Evolutionary conservation across 2,113 vertebrate genomes (phyloP).

Genomic region (Glaucidium brasilianum): DNA sequence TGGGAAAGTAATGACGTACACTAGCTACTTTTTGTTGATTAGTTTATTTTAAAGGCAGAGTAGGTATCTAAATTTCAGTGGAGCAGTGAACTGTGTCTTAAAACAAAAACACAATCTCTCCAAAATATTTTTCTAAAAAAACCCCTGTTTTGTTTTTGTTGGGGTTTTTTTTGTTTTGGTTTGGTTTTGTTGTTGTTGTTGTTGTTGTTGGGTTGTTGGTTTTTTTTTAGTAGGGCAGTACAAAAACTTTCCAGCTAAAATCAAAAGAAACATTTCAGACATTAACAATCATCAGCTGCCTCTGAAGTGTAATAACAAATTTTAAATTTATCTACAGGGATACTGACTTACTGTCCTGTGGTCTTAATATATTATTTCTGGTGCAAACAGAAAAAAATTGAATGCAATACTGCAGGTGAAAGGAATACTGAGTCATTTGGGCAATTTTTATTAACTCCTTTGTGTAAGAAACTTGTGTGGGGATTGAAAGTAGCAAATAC

Average conservation of each 20-base stretch:
- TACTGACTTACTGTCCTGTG: not conserved
- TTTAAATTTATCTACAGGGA: not conserved
- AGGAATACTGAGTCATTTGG: not conserved
- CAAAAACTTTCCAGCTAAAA: not conserved
- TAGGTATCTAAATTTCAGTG: not conserved
- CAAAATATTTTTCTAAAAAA: not conserved
- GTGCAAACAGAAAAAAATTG: not conserved
- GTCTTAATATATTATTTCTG: not conserved
- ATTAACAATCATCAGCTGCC: not conserved
- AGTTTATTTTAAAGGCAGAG: not conserved
- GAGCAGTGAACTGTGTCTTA: not conserved
- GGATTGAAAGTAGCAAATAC: not conserved
- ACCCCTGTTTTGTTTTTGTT: too few species aligned
- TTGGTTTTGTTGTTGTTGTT: too few species aligned
- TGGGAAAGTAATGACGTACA: not conserved
- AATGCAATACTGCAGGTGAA: not conserved
- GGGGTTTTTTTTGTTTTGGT: too few species aligned
- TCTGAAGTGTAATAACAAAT: not conserved
- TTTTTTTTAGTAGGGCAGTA: not conserved
- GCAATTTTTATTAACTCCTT: conserved; percentile 5
- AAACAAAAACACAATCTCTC: not conserved
- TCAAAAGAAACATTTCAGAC: not conserved
- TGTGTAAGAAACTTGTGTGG: not conserved
- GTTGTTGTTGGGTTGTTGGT: too few species aligned
- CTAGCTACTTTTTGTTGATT: not conserved